A percentile compares a stretch with the other conserved stretches of the same genome.
phyloP scores from a whole-genome alignment of 1,140 invertebrate genomes.

The Drosophila fuyamai region DNA sequence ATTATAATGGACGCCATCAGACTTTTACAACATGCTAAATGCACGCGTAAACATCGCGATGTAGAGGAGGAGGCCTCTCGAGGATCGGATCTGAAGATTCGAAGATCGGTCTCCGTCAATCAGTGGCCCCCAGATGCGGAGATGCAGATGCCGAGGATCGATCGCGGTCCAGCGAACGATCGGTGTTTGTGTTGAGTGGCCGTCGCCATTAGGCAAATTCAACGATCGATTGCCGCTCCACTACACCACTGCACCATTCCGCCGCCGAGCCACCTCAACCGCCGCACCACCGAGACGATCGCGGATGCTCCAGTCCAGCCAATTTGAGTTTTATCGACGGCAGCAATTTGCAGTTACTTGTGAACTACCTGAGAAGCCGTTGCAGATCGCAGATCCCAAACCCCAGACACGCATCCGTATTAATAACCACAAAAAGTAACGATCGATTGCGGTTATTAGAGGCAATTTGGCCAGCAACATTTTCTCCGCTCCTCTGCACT shows the following conservation, averaged over 20 bases:
- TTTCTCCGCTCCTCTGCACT: conserved; percentile 29
- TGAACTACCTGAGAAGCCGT: conserved; percentile 84
- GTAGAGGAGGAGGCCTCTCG: background rate
- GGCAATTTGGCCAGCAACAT: conserved; percentile 78
- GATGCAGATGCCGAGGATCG: conserved; percentile 51
- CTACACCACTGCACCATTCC: background rate
- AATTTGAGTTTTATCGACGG: conserved; percentile 80
- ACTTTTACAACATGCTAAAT: conserved; percentile 85
- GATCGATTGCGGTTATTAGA: conserved; percentile 84
- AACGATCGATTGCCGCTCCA: conserved; percentile 71
- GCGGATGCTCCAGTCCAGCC: conserved; percentile 58
- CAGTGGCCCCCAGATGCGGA: conserved; percentile 23
- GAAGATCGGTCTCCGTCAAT: conserved; percentile 63
- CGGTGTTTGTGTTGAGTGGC: conserved; percentile 80
- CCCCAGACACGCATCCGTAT: conserved; percentile 58
- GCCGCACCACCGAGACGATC: conserved; percentile 32
- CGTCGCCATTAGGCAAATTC: conserved; percentile 82
- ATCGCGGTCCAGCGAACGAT: conserved; percentile 35
- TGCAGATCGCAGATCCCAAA: conserved; percentile 46
- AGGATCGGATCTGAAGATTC: conserved; percentile 19
- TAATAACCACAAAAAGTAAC: conserved; percentile 84
- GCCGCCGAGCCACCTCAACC: background rate
- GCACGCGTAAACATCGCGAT: conserved; percentile 80
- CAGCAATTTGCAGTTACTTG: conserved; percentile 84
- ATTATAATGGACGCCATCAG: conserved; percentile 84